Evolutionary conservation across 2,888 invertebrate genomes (phyloP).

Genomic region (Cistogaster globosa): DNA sequence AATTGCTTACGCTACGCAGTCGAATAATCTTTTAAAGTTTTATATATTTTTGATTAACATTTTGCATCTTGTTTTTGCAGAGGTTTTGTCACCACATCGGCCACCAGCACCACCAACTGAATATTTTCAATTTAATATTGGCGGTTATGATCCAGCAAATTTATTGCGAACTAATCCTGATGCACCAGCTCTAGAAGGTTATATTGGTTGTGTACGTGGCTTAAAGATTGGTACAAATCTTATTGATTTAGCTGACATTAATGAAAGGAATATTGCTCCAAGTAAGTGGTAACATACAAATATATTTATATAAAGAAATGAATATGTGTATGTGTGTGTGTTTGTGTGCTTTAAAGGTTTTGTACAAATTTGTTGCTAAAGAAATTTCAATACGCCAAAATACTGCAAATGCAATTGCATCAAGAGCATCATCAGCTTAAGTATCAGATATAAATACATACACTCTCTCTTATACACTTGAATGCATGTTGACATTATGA

Average conservation of each 20-base stretch:
- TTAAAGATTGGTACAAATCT: slow-evolving; percentile 92
- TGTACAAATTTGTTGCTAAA: slow-evolving; percentile 29
- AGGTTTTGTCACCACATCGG: slow-evolving; percentile 93
- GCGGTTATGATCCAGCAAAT: slow-evolving; percentile 91
- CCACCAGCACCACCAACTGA: slow-evolving; percentile 95
- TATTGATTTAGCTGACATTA: slow-evolving; percentile 90
- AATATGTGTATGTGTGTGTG: neutral
- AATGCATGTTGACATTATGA: slow-evolving; percentile 63
- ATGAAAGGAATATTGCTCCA: slow-evolving; percentile 87
- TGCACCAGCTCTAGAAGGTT: slow-evolving; percentile 86
- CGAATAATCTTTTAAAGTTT: neutral
- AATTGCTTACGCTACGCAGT: neutral
- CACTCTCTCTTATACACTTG: slow-evolving; percentile 18
- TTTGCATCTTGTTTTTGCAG: slow-evolving; percentile 82
- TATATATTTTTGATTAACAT: slow-evolving; percentile 28
- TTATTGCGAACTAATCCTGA: slow-evolving; percentile 85
- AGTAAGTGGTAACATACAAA: slow-evolving; percentile 83
- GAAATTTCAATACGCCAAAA: slow-evolving; percentile 40
- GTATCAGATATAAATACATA: slow-evolving; percentile 47
- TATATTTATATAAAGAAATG: neutral
- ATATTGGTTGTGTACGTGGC: slow-evolving; percentile 93
- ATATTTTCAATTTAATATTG: slow-evolving; percentile 94
- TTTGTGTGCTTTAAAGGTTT: neutral
- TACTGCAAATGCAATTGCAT: slow-evolving; percentile 15
- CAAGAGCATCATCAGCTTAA: slow-evolving; percentile 20